Evolutionary conservation across 2,888 invertebrate species (phyloP).

Genomic region (Synanthedon andrenaeformis): DNA sequence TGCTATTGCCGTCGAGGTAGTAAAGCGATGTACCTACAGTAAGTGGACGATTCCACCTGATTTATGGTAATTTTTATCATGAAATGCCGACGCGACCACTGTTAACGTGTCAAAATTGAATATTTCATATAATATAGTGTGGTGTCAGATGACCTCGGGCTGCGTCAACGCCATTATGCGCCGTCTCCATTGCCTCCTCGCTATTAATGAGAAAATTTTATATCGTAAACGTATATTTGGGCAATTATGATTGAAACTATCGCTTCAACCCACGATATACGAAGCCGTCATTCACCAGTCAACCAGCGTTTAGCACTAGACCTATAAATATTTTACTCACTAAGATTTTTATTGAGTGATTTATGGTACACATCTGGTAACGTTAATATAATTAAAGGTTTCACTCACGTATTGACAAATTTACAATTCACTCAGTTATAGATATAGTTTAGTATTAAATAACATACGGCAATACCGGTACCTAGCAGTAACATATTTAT

Average conservation of each 20-base stretch:
- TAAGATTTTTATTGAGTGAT: no score
- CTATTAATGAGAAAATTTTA: not conserved
- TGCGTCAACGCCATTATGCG: conserved; percentile 3
- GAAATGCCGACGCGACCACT: conserved; percentile 8
- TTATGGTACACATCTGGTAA: no score
- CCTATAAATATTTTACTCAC: no score
- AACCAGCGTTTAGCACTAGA: no score
- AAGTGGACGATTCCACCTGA: conserved; percentile 16
- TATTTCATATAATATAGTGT: conserved; percentile 20
- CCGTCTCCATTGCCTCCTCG: not conserved
- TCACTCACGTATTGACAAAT: no score
- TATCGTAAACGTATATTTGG: not conserved
- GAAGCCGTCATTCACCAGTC: no score
- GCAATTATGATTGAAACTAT: not conserved
- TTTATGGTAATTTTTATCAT: conserved; percentile 18
- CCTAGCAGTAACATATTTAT: no score
- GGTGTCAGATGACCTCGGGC: conserved; percentile 13
- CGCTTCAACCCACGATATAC: not conserved
- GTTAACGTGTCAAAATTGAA: conserved; percentile 25
- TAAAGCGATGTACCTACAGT: conserved; percentile 5
- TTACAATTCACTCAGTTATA: no score
- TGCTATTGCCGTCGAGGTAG: not conserved
- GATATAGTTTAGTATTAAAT: no score
- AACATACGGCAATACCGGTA: no score
- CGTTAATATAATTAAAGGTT: no score